Conservation (phyloP, 2,113 vertebrate genomes). For the Gallinago paraguaiae region DNA sequence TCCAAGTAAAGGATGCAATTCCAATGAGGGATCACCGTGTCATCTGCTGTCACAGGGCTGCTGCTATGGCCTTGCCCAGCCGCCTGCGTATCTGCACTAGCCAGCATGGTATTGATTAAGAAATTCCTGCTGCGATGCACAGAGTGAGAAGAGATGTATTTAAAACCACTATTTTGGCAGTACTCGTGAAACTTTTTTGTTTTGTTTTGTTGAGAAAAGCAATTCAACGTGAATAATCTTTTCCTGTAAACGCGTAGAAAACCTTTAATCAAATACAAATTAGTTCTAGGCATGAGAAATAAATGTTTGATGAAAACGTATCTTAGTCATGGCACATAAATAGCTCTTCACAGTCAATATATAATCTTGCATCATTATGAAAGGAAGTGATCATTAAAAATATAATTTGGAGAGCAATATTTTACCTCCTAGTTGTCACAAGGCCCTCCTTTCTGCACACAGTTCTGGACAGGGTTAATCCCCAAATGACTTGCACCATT, state of each 20-base stretch:
- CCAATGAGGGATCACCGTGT: neutral
- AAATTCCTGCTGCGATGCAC: conserved; percentile 46
- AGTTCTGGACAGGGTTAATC: conserved; percentile 28
- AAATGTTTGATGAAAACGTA: conserved; percentile 62
- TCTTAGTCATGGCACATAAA: conserved; percentile 61
- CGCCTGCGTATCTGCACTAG: neutral
- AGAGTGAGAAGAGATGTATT: conserved; percentile 39
- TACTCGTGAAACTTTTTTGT: neutral
- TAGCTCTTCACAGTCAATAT: conserved; percentile 64
- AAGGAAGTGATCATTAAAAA: conserved; percentile 72
- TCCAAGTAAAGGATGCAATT: neutral
- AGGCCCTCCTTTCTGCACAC: neutral
- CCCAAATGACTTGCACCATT: conserved; percentile 39
- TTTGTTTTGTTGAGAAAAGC: conserved; percentile 63
- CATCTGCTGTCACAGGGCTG: neutral
- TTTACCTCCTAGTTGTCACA: conserved; percentile 61
- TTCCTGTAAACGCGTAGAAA: conserved; percentile 53
- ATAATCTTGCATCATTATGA: conserved; percentile 71
- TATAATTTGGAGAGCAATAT: conserved; percentile 68
- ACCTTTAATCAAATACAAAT: conserved; percentile 80
- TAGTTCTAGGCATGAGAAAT: conserved; percentile 64
- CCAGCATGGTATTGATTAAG: conserved; percentile 56
- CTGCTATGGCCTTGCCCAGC: neutral
- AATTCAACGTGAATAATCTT: conserved; percentile 61
- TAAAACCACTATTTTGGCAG: conserved; percentile 46